Evolutionary conservation across 37 sponge, comb jelly and placozoan genomes (phyloP), one percentile per base, ranked within the genome.

Genomic region (Lycopodina hypogea): DNA sequence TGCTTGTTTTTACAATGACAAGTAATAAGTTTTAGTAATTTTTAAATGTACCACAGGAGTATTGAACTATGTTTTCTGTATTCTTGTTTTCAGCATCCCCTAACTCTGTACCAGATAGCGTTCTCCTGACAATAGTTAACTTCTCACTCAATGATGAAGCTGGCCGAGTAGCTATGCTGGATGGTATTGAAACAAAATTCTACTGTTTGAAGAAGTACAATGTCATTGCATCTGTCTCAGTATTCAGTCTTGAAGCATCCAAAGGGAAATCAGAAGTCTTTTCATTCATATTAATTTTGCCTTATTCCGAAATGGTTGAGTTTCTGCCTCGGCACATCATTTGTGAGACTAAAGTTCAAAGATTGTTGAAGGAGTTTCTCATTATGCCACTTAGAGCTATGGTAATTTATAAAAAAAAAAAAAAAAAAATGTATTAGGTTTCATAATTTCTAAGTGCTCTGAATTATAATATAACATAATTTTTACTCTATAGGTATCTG

Each of bases 101-200:
- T 35, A 12, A 32, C 74, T 19, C 50, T 3, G 50, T 73, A 1
- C 30, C 64, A 1, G 74, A 72, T 18, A 57, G 17, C 53, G 75
- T 71, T 7, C 73, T 89, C 28, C 75, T 81, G 23, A 56, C 78
- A 42, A 72, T 89, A 1, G 78, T 78, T 0, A 91, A 78, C 56
- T 83, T 78, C 67, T 63, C 88, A 4, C 67, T 91, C 37, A 91
- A 87, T 30, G 87, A 84, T 51, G 92, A 91, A 58, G 83, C 84
- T 4, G 78, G 84, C 0, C 71, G 89, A 29, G 69, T 48, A 28
- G 87, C 75, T 30, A 73, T 53, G n/a, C 42, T 83, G 26, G 65
- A 74, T 2, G 84, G 79, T 1, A 83, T 88, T 24, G 89, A 88
- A 66, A 66, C 89, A 30, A 88, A 88, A 52, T 88, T 88, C 60